Percentiles rank a stretch among this genome's conserved stretches.
phyloP scores from a whole-genome alignment of 2,113 vertebrate genomes.

The Indicator maculatus region DNA sequence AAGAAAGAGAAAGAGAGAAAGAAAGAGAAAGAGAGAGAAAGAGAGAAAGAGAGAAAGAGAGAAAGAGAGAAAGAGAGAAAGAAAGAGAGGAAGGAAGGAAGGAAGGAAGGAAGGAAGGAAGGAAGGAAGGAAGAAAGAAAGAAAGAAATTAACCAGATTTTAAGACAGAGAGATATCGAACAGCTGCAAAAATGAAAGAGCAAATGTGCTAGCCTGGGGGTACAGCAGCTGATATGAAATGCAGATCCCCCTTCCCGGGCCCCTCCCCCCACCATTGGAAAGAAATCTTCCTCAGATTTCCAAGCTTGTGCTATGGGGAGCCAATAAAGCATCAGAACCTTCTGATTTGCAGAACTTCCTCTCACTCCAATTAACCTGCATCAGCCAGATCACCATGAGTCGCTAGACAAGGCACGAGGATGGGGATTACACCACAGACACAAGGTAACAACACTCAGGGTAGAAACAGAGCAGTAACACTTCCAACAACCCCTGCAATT shows the following conservation, averaged over 20 bases:
- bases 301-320: constrained; percentile 1
- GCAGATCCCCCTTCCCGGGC: background rate
- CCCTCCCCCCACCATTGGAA: background rate
- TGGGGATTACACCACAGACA: background rate
- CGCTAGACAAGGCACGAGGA: background rate
- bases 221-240: background rate
- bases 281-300: constrained; percentile 1
- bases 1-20: too few relatives aligned
- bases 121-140: background rate
- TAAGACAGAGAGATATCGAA: background rate
- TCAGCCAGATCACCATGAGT: background rate
- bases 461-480: background rate
- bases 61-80: too few relatives aligned
- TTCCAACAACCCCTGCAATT: background rate
- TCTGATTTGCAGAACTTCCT: background rate
- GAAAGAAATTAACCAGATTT: background rate
- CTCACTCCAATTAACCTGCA: constrained; percentile 38
- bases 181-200: background rate
- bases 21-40: too few relatives aligned
- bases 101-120: too few relatives aligned
- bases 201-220: background rate
- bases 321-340: constrained; percentile 4
- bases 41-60: too few relatives aligned
- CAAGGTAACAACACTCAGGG: background rate
- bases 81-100: too few relatives aligned